phyloP scores from a whole-genome alignment of 2,888 invertebrate species.

The Drosophila aldrichi region DNA sequence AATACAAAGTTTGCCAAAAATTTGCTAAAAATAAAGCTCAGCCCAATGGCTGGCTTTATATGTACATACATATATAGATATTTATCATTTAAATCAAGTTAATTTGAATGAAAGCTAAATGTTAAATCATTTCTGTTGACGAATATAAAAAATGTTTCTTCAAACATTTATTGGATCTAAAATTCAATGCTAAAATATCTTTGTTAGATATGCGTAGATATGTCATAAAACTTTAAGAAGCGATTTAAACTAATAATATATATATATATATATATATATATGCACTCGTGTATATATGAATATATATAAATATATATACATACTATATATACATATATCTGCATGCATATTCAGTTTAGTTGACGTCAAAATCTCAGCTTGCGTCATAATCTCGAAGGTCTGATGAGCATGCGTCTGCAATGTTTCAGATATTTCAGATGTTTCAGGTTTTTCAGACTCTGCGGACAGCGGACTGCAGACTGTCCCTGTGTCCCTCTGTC shows the following conservation, averaged over 20 bases:
- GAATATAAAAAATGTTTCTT: no score
- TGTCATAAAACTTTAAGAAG: not conserved
- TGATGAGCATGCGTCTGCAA: slow-evolving; percentile 43
- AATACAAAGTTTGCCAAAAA: no score
- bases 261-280: no score
- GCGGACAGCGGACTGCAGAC: not conserved
- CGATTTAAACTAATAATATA: not conserved
- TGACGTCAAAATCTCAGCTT: slow-evolving; percentile 35
- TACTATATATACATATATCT: not conserved
- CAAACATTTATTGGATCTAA: not conserved
- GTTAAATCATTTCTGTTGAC: no score
- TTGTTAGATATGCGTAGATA: not conserved
- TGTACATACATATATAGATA: no score
- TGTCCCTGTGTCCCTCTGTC: not conserved
- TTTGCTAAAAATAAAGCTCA: no score
- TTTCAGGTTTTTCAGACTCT: slow-evolving; percentile 19
- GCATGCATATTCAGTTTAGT: slow-evolving; percentile 40
- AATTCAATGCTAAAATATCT: not conserved
- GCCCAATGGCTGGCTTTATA: no score
- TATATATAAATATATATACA: not conserved
- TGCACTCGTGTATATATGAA: no score
- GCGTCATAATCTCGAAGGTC: slow-evolving; percentile 47
- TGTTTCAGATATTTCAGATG: slow-evolving; percentile 47
- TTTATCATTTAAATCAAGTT: no score
- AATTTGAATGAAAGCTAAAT: no score